phyloP scores from a whole-genome alignment of 2,797 vertebrate species.

The Enteromius afrohamiltoni region DNA sequence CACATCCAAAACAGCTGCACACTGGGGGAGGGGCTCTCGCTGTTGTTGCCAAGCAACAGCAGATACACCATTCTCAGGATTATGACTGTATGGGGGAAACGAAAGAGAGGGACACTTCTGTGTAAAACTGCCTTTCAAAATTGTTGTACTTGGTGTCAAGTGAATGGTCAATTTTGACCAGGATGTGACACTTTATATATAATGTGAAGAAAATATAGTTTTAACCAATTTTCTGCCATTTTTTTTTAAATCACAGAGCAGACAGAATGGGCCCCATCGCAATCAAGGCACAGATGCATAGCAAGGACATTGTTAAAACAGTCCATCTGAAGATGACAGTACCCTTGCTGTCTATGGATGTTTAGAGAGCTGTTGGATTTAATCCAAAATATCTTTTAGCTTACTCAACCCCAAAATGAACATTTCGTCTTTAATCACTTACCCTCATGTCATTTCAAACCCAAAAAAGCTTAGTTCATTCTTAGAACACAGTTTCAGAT shows the following conservation, averaged over 20 bases:
- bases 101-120: constrained; percentile 33
- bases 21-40: constrained; percentile 8
- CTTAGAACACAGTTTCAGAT: no score
- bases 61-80: constrained; percentile 44
- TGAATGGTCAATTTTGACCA: neutral
- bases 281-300: no score
- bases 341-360: neutral
- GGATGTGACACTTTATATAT: no score
- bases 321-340: neutral
- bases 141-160: neutral
- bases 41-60: constrained; percentile 61
- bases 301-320: no score
- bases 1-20: constrained; percentile 42
- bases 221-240: neutral
- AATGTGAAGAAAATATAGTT: neutral
- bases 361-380: neutral
- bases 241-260: no score
- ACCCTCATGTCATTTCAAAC: no score
- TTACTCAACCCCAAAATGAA: no score
- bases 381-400: neutral
- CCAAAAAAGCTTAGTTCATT: no score
- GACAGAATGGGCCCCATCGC: no score
- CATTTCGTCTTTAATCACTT: no score
- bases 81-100: constrained; percentile 42
- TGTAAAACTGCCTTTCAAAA: neutral